Percentiles rank a stretch among this genome's conserved stretches.
Conservation (phyloP, 64 coral and sea anemone genomes). For the Montipora foliosa region DNA sequence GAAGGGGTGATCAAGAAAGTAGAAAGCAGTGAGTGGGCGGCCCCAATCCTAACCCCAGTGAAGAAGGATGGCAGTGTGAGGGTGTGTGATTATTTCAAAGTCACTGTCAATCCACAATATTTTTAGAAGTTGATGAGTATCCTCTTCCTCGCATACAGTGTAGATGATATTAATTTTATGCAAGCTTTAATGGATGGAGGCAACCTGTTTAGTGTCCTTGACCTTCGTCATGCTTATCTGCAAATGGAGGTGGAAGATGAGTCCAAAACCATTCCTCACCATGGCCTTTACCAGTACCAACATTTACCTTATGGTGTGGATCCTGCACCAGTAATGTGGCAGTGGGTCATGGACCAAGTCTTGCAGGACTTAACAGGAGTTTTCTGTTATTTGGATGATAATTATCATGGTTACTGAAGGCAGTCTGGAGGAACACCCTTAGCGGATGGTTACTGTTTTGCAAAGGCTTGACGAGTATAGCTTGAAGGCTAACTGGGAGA, state of each 20-base stretch:
- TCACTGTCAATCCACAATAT: slow-evolving; percentile 21
- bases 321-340: slow-evolving; percentile 39
- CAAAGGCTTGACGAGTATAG: slow-evolving; percentile 30
- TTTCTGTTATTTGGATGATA: slow-evolving; percentile 41
- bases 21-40: neutral
- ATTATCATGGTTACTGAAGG: neutral
- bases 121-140: slow-evolving; percentile 23
- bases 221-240: slow-evolving; percentile 39
- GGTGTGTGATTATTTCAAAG: slow-evolving; percentile 47
- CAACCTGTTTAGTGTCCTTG: neutral
- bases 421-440: neutral
- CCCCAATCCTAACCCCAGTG: neutral
- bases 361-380: neutral
- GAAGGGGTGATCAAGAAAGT: slow-evolving; percentile 8
- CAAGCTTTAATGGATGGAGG: neutral
- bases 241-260: slow-evolving; percentile 55
- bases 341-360: slow-evolving; percentile 37
- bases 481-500: slow-evolving; percentile 40
- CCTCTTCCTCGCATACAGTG: neutral
- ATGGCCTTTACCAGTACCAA: slow-evolving; percentile 30
- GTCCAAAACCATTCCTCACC: neutral
- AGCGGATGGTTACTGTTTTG: neutral
- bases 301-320: slow-evolving; percentile 23
- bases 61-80: slow-evolving; percentile 30
- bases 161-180: slow-evolving; percentile 47